phyloP scores from a whole-genome alignment of 2,113 vertebrate species.

The Ceyx margarethae region DNA sequence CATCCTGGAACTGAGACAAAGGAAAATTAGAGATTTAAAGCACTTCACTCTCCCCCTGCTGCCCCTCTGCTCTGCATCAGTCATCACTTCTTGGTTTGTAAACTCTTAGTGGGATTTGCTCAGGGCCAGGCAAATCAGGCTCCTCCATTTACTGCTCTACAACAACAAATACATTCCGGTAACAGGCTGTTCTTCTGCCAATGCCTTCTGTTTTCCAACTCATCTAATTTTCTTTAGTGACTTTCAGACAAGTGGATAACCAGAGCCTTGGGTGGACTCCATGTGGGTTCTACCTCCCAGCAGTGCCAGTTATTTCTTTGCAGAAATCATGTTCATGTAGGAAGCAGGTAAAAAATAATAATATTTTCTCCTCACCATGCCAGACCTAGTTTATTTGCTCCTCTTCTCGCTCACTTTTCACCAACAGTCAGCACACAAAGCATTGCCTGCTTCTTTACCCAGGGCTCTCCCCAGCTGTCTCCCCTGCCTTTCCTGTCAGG shows the following conservation, averaged over 20 bases:
- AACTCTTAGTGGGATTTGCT: slow-evolving; percentile 25
- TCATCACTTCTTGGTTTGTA: slow-evolving; percentile 57
- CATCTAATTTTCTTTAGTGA: slow-evolving; percentile 48
- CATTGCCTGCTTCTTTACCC: not conserved
- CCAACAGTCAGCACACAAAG: not conserved
- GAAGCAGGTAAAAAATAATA: not conserved
- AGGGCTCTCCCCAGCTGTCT: not conserved
- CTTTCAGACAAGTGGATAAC: slow-evolving; percentile 49
- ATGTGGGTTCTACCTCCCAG: not conserved
- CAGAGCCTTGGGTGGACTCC: slow-evolving; percentile 19
- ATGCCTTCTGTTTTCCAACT: slow-evolving; percentile 52
- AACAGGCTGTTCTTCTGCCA: slow-evolving; percentile 46
- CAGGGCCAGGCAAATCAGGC: slow-evolving; percentile 20
- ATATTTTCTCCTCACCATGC: not conserved
- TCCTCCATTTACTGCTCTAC: slow-evolving; percentile 39
- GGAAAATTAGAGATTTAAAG: slow-evolving; percentile 36
- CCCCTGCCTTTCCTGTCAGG: slow-evolving; percentile 22
- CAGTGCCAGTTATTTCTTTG: not conserved
- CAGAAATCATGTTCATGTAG: not conserved
- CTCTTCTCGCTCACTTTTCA: not conserved
- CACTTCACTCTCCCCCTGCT: not conserved
- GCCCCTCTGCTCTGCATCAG: slow-evolving; percentile 42
- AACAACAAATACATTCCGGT: slow-evolving; percentile 33
- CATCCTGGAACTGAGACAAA: slow-evolving; percentile 43
- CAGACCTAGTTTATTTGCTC: not conserved